Evolutionary conservation across 2,797 vertebrate species (phyloP), one percentile per base, ranked within the genome.

Genomic region (Alexandromys oeconomus): DNA sequence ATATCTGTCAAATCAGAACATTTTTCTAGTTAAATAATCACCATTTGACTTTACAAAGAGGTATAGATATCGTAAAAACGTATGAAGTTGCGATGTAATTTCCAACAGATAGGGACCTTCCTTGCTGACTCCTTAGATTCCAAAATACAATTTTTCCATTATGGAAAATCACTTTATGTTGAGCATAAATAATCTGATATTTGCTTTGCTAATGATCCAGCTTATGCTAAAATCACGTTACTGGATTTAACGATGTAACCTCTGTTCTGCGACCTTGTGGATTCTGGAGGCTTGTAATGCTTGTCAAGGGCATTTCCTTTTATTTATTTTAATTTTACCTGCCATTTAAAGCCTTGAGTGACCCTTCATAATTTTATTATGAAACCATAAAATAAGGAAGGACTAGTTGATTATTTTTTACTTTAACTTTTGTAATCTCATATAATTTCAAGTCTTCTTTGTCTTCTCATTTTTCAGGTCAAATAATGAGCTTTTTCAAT

Each of bases 261-360:
- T 96, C 94, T 97, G 93, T 76, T 97, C 93, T 89, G 94, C 15
- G 92, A 97, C 96, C 93, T 95, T 95, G 94, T 91, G 48, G 86
- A 59, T 96, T 92, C 89, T 94, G 92, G 81, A 96, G 69, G 96
- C 87, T 96, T 79, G 91, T 95, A 95, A 79, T 79, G 61, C 85
- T 93, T 95, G 95, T 91, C 95, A 94, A 90, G 94, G 93, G 90
- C 91, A 97, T 96, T 98, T 97, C 96, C 97, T 97, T 97, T 96
- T 97, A 97, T 98, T 97, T 98, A 93, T 98, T 98, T 97, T 97
- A 94, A 97, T 98, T 97, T 97, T 97, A 97, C 97, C 97, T 98
- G 96, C 96, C 96, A 96, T 92, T 94, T 97, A 92, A 89, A 76
- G 94, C 95, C 67, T 88, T 51, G 95, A 95, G 96, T 97, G 93